Evolutionary conservation across 2,888 invertebrate species (phyloP).

Genomic region (Eledona agricola): DNA sequence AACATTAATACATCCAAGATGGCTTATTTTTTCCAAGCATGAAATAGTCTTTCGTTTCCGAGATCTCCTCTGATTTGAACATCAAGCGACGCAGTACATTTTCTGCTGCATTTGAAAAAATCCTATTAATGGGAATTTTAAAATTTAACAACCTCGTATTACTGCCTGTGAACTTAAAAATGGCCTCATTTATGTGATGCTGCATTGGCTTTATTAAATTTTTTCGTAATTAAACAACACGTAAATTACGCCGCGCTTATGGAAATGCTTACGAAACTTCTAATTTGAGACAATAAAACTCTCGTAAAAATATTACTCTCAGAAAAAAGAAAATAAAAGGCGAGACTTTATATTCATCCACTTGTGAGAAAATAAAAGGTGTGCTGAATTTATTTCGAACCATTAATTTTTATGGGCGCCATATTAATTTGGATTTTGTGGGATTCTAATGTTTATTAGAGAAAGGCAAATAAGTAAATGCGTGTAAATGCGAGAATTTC

Average conservation of each 20-base stretch:
- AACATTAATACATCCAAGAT: too few relatives aligned
- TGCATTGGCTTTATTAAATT: conserved; percentile 7
- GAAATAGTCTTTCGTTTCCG: too few relatives aligned
- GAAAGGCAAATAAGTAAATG: too few relatives aligned
- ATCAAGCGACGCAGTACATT: too few relatives aligned
- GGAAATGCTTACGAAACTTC: conserved; percentile 17
- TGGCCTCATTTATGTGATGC: too few relatives aligned
- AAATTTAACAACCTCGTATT: too few relatives aligned
- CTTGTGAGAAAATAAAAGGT: conserved; percentile 35
- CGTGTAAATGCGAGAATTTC: too few relatives aligned
- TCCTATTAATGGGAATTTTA: too few relatives aligned
- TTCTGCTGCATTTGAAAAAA: too few relatives aligned
- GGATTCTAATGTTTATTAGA: background rate
- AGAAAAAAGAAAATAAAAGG: conserved; percentile 25
- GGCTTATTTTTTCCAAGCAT: too few relatives aligned
- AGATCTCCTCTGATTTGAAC: too few relatives aligned
- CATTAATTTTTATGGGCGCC: conserved; percentile 33
- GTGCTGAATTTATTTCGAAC: conserved; percentile 34
- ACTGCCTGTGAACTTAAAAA: too few relatives aligned
- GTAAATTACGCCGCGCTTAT: conserved; percentile 14
- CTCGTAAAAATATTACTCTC: conserved; percentile 10
- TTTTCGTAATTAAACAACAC: conserved; percentile 9
- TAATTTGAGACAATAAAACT: conserved; percentile 28
- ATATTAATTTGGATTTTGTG: conserved; percentile 10
- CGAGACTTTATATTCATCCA: conserved; percentile 16